phyloP scores from a whole-genome alignment of 2,113 vertebrate genomes.

The Piaya cayana region DNA sequence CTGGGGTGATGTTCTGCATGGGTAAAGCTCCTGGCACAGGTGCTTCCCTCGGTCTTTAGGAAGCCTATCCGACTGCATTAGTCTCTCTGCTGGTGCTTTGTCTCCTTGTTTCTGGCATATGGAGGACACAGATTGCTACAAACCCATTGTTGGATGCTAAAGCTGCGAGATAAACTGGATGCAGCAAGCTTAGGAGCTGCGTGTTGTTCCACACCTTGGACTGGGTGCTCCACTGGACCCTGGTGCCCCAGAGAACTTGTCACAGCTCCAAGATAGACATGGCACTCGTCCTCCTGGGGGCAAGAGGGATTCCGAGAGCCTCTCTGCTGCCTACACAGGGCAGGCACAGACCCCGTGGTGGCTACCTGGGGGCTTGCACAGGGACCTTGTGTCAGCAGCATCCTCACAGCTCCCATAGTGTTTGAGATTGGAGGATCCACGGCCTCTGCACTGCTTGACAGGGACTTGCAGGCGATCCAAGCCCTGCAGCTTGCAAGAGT shows the following conservation, averaged over 20 bases:
- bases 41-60: not conserved
- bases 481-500: not conserved
- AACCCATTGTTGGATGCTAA: not conserved
- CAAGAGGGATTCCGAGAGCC: not conserved
- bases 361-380: fast-evolving
- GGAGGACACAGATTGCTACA: not conserved
- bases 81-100: not conserved
- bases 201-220: not conserved
- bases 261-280: not conserved
- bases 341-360: too few relatives aligned
- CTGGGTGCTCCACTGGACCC: not conserved
- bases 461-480: not conserved
- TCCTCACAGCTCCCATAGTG: not conserved
- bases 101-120: not conserved
- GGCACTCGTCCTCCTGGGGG: not conserved
- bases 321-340: not conserved
- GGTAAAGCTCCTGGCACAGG: not conserved
- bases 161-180: not conserved
- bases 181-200: not conserved
- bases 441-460: not conserved
- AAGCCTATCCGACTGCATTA: not conserved
- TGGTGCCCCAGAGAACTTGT: not conserved
- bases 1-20: not conserved
- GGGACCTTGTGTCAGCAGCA: fast-evolving
- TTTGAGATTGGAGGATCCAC: not conserved